Evolutionary conservation across 2,888 invertebrate genomes (phyloP).

Genomic region (Theristus sp.): DNA sequence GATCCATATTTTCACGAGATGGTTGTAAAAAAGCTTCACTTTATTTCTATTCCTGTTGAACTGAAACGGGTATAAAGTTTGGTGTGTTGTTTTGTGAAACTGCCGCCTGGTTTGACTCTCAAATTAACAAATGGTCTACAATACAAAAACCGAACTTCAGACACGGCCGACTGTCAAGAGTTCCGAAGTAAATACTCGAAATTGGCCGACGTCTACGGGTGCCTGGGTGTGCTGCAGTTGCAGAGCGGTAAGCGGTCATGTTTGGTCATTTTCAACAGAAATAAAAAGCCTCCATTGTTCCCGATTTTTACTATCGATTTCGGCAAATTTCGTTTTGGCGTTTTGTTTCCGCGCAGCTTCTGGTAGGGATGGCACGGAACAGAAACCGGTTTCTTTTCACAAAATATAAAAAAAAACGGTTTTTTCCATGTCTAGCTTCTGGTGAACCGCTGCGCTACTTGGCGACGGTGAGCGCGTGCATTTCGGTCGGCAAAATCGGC

Average conservation of each 20-base stretch:
- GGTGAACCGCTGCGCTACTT: constrained; percentile 52
- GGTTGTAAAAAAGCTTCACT: background rate
- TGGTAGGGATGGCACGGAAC: no score
- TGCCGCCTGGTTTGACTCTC: background rate
- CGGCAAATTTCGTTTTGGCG: no score
- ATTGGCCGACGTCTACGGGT: constrained; percentile 81
- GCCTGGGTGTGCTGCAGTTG: constrained; percentile 69
- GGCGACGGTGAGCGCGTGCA: constrained; percentile 80
- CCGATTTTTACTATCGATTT: no score
- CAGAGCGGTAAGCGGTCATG: constrained; percentile 7
- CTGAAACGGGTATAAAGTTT: constrained; percentile 8
- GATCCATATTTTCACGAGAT: background rate
- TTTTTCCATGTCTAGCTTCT: background rate
- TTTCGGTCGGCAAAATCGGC: constrained; percentile 83
- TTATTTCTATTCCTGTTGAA: constrained; percentile 2
- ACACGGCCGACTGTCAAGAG: constrained; percentile 65
- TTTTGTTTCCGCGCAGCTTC: no score
- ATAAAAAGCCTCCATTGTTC: no score
- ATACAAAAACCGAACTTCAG: constrained; percentile 30
- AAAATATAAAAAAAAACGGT: no score
- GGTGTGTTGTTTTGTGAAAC: constrained; percentile 7
- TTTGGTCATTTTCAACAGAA: no score
- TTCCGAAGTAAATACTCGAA: constrained; percentile 73
- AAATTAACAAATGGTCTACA: background rate
- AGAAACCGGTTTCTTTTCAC: no score